Evolutionary conservation across 2,888 invertebrate genomes (phyloP), one percentile per base, ranked within the genome.

Genomic region (Idaea straminata): DNA sequence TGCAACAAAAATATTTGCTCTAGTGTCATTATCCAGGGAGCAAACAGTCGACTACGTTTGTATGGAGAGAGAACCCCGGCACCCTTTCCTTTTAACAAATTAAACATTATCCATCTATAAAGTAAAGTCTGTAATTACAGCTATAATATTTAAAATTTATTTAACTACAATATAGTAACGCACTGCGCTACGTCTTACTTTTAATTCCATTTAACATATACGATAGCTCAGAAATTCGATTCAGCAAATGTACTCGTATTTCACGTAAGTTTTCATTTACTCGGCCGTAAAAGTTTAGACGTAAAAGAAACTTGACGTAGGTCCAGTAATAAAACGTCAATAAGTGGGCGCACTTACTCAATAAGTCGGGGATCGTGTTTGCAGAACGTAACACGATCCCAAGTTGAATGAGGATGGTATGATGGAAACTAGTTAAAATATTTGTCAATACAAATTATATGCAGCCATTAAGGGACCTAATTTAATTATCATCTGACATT

Each of bases 261-360:
- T 47, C 47, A 47, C 7, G 13, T 47, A 47, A 47, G 47, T 47
- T 47, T 47, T 47, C 47, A 13, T 47, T 36, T 47, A 47, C 47
- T 64, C 66, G 59, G 47, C 65, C 59, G 65, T 59, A 65, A 69
- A 67, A 63, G 64, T 63, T 61, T 34, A 62, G 57, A 60, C 62
- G 67, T 72, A 66, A 64, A 67, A 57, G 67, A 61, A 59, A 63
- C 64, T 67, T 66, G 68, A 66, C 68, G 61, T 66, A 65, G 64
- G 64, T 66, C 68, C 64, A 47, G 47, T 64, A 69, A 71, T 69
- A 69, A 66, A 69, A 64, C 62, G 64, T 65, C 64, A 60, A 66
- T 66, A 63, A 71, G 64, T 66, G 63, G 64, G 66, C 68, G 47
- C 47, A 47, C 47, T 47, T 47, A 69, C 66, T 69, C 68, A 67